Evolutionary conservation across 2,113 vertebrate genomes (phyloP).

Genomic region (Aix galericulata): DNA sequence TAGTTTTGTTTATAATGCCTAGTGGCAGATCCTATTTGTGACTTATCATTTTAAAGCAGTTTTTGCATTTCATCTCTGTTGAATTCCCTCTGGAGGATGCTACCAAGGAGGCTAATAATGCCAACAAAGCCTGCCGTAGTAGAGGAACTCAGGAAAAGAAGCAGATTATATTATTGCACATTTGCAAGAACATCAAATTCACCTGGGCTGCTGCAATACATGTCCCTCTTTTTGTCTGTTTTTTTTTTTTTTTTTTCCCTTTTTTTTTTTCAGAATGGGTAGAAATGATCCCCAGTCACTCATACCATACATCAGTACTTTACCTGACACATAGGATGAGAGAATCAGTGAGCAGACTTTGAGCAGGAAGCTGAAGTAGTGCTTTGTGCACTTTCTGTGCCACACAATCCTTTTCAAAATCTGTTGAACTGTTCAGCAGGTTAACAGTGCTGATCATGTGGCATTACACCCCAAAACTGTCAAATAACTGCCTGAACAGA

Average conservation of each 20-base stretch:
- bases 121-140: slow-evolving; percentile 50
- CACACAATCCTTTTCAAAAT: not conserved
- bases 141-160: slow-evolving; percentile 25
- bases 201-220: slow-evolving; percentile 29
- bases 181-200: slow-evolving; percentile 52
- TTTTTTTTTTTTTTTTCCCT: fast-evolving
- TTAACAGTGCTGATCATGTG: not conserved
- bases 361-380: not conserved
- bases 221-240: not conserved
- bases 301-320: not conserved
- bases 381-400: slow-evolving; percentile 25
- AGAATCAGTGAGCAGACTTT: not conserved
- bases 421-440: not conserved
- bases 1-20: slow-evolving; percentile 72
- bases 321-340: not conserved
- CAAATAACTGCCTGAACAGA: not conserved
- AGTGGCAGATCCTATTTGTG: slow-evolving; percentile 73
- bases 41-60: slow-evolving; percentile 73
- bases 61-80: slow-evolving; percentile 69
- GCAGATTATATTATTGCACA: slow-evolving; percentile 55
- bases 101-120: slow-evolving; percentile 66
- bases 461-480: not conserved
- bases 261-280: not conserved
- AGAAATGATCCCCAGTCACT: slow-evolving; percentile 28
- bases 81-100: slow-evolving; percentile 71